Evolutionary conservation across 2,797 vertebrate genomes (phyloP), one percentile per base, ranked within the genome.

Genomic region (Sardinella longiceps): DNA sequence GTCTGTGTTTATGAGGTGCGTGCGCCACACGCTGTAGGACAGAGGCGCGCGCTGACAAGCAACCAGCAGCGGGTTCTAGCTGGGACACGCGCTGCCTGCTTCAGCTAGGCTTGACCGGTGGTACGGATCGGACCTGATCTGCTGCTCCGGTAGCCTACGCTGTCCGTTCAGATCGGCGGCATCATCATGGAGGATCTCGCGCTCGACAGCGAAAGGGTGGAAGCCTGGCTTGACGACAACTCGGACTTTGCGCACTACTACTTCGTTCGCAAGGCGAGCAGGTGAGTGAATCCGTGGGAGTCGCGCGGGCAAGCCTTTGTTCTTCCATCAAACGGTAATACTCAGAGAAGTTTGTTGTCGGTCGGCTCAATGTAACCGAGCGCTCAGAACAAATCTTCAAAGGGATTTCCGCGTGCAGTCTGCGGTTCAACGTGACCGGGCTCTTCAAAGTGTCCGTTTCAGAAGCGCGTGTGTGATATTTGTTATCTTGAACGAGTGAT

Each of bases 191-290:
- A 96, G 92, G 87, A 28, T 86, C 89, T 87, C 77, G 92, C 90
- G 90, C 89, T 91, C 84, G 94, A 95, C 66, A 90, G 87, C 81
- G 96, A 97, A 84, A 92, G 93, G 90, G 95, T 97, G 91, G 98
- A 99, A 96, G 97, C 97, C 89, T 99, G 97, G 97, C 95, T 99
- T 93, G 98, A 99, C 89, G 98, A 99, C 85, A 96, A 99, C 95
- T 33, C 92, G 90, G 96, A 98, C 90, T 98, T 99, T 70, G 90
- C 96, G 74, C 96, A 91, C 93, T 97, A 97, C 51, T 99, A 99
- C 96, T 99, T 99, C 90, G 93, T 96, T 58, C 92, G 96, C 87
- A 99, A 98, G 93, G 97, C 96, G 11, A 96, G 95, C 50, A 97
- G 98, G 98, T 99, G 95, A 96, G 94, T 84, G 46, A 1, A 37